These are phyloP conservation scores for Leucophenga varia DNA, from an alignment of 1,140 invertebrate genomes.

Conservation along the genomic window DNA sequence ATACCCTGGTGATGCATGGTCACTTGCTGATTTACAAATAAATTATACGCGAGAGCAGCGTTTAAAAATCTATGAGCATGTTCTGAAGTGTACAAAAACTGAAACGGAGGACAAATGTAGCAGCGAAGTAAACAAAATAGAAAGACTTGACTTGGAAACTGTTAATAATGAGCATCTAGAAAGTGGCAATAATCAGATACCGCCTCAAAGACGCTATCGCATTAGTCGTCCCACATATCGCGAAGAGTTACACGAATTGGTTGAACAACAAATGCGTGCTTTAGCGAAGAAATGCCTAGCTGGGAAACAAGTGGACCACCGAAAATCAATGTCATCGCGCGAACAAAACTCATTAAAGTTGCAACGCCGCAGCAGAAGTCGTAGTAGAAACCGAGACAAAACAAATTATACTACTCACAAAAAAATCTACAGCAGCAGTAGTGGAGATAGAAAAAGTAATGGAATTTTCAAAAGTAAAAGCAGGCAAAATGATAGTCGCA, in stretches of 20 bases:
- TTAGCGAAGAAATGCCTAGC: constrained; percentile 17
- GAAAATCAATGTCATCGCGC: neutral
- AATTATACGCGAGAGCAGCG: constrained; percentile 20
- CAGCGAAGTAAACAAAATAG: constrained; percentile 6
- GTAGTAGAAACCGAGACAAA: neutral
- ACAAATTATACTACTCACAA: neutral
- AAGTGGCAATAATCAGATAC: constrained; percentile 30
- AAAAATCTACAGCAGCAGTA: constrained; percentile 1
- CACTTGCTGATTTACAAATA: constrained; percentile 25
- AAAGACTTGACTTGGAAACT: constrained; percentile 15
- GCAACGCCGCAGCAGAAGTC: neutral
- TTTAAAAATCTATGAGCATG: constrained; percentile 35
- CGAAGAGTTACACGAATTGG: constrained; percentile 39
- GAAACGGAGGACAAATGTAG: neutral
- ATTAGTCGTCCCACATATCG: constrained; percentile 38
- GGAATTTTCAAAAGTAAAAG: too few relatives aligned
- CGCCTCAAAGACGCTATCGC: constrained; percentile 27
- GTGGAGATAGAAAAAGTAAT: neutral
- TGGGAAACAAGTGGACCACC: constrained; percentile 3
- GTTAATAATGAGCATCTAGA: constrained; percentile 20
- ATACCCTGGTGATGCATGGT: neutral
- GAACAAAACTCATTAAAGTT: neutral
- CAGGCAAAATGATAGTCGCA: too few relatives aligned
- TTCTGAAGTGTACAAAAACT: constrained; percentile 19
- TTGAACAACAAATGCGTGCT: constrained; percentile 43